Base-by-base conservation (phyloP, 2,113 vertebrate genomes). In the Kryptolebias marmoratus region DNA sequence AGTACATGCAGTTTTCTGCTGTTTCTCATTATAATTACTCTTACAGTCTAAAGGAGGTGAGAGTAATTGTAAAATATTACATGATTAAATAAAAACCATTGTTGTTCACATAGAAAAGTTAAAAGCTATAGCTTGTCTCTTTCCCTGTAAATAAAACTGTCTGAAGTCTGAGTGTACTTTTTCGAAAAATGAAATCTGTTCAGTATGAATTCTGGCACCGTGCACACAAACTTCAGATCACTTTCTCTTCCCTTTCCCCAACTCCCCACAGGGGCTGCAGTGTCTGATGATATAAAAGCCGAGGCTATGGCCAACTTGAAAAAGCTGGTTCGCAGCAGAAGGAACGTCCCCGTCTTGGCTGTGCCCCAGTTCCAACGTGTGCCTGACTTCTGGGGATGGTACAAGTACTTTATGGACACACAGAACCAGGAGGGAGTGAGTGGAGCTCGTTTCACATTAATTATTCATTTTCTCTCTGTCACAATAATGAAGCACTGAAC, bases 371-470 rank as follows among this genome's bases (percentile, higher is more conserved):
- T 91, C 82, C 82, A 88, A 58, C 88, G 76, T 0, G 8, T 83
- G 54, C 91, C 94, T 11, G 93, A 95, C 83, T 95, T 94, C 87
- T 94, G 94, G 94, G 89, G 82, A 77, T 94, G 92, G 91, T 94
- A 95, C 88, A 94, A 93, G 66, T 88, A 91, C 83, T 95, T 91
- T 69, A 87, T 89, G 77, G 89, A 94, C 62, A 87, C 64, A 64
- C 88, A 94, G 80, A 94, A 94, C 87, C 93, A 94, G 86, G 94
- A 94, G 56, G 93, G 92, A 85, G 94, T 95, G 81, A 94, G 94
- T 92, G 45, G 11, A 66, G 45, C 55, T 67, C 64, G 53, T 68
- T 59, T 54, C n/a, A 57, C n/a, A 82, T 87, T 48, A n/a, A 80
- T 80, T 58, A 81, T 83, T 82, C 44, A 75, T 22, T 31, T 71